Evolutionary conservation across 2,888 invertebrate genomes (phyloP).

Genomic region (Pyrocoelia pectoralis): DNA sequence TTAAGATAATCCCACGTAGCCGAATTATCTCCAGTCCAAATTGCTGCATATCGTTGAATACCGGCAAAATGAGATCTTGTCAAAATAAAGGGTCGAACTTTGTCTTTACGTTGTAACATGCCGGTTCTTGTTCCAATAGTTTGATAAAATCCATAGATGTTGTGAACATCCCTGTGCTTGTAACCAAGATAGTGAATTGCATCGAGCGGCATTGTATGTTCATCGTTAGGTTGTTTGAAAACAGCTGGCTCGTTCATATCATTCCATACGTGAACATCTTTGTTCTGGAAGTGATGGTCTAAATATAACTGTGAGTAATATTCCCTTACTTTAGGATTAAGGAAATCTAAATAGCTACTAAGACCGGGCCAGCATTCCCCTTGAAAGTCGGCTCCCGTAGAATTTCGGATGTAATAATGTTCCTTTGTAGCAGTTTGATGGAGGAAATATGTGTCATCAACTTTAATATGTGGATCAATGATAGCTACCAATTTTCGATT

Average conservation of each 20-base stretch:
- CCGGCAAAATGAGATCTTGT: constrained; percentile 91
- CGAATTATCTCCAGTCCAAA: constrained; percentile 98
- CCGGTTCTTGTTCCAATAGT: constrained; percentile 71
- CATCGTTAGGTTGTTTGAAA: constrained; percentile 85
- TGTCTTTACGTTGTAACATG: constrained; percentile 65
- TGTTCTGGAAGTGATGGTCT: constrained; percentile 75
- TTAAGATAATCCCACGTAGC: constrained; percentile 92
- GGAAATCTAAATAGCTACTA: constrained; percentile 92
- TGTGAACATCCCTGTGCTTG: constrained; percentile 93
- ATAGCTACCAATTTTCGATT: constrained; percentile 91
- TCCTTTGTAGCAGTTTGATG: constrained; percentile 86
- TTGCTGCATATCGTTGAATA: constrained; percentile 86
- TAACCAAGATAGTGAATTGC: constrained; percentile 80
- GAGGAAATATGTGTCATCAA: constrained; percentile 84
- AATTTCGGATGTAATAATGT: constrained; percentile 83
- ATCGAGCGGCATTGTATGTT: constrained; percentile 95
- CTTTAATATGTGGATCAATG: constrained; percentile 95
- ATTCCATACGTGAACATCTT: constrained; percentile 92
- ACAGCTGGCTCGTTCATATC: constrained; percentile 99
- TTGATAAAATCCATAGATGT: constrained; percentile 81
- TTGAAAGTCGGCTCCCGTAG: constrained; percentile 89
- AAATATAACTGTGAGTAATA: constrained; percentile 75
- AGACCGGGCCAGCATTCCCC: constrained; percentile 95
- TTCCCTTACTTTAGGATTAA: constrained; percentile 81
- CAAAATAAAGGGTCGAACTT: constrained; percentile 87